Conservation (phyloP, 2,113 vertebrate species). For the Centropus bengalensis region DNA sequence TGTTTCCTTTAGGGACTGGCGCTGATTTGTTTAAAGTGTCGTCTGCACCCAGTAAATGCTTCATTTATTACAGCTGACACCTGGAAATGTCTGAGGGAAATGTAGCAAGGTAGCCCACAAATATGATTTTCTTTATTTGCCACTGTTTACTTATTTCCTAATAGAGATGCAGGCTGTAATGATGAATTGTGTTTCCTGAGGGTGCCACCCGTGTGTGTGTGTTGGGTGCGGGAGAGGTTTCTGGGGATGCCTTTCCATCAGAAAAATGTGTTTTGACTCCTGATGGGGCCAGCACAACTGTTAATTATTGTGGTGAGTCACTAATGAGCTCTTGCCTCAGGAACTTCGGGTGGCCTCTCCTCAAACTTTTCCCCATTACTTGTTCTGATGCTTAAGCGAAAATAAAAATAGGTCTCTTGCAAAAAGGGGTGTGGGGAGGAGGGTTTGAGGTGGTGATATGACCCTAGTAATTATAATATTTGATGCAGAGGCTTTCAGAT, state of each 20-base stretch:
- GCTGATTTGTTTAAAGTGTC: constrained; percentile 71
- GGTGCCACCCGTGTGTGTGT: not conserved
- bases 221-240: not conserved
- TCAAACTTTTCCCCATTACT: constrained; percentile 14
- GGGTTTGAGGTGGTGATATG: not conserved
- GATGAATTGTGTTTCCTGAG: not conserved
- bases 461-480: not conserved
- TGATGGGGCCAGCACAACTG: constrained; percentile 44
- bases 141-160: constrained; percentile 19
- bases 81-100: constrained; percentile 44
- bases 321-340: constrained; percentile 54
- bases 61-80: constrained; percentile 74
- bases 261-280: constrained; percentile 35
- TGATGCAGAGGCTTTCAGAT: not conserved
- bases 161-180: not conserved
- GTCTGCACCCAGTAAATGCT: constrained; percentile 66
- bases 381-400: constrained; percentile 46
- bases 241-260: not conserved
- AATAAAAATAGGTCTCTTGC: constrained; percentile 42
- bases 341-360: not conserved
- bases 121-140: constrained; percentile 24
- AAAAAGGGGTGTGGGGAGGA: not conserved
- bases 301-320: constrained; percentile 47
- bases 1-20: constrained; percentile 65
- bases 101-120: not conserved